A percentile compares a stretch with the other conserved stretches of the same genome.
Evolutionary conservation across 1,140 invertebrate genomes (phyloP).

Genomic region (Drosophila watanabei): DNA sequence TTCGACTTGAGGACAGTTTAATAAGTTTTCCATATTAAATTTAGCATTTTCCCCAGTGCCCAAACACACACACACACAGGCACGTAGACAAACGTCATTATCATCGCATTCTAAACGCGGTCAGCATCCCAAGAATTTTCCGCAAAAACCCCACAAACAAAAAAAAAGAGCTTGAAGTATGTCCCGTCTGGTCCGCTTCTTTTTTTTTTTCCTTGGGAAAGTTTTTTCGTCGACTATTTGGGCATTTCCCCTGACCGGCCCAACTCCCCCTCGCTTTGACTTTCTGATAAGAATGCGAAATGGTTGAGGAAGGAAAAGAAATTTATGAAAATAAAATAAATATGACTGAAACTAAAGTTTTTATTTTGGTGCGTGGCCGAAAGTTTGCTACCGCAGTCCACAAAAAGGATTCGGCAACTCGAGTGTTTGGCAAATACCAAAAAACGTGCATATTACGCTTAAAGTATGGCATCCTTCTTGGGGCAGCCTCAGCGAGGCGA

Average conservation of each 20-base stretch:
- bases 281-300: conserved; percentile 73
- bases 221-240: conserved; percentile 50
- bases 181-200: conserved; percentile 39
- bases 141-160: conserved; percentile 23
- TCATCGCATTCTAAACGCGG: conserved; percentile 47
- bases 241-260: conserved; percentile 6
- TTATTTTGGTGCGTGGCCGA: conserved; percentile 44
- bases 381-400: conserved; percentile 34
- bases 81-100: conserved; percentile 47
- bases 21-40: conserved; percentile 76
- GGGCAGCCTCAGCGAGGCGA: not conserved
- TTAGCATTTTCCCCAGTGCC: conserved; percentile 39
- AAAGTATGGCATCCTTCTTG: conserved; percentile 22
- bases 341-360: conserved; percentile 68
- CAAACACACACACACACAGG: not conserved
- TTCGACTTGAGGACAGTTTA: conserved; percentile 55
- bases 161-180: conserved; percentile 55
- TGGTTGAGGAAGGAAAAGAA: conserved; percentile 60
- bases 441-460: conserved; percentile 32
- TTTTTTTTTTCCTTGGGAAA: conserved; percentile 31
- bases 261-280: not conserved
- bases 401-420: conserved; percentile 51
- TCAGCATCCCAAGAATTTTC: conserved; percentile 53
- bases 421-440: conserved; percentile 65
- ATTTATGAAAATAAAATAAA: conserved; percentile 71